Conservation (phyloP, 2,797 vertebrate species). For the Pyrocephalus nanus region DNA sequence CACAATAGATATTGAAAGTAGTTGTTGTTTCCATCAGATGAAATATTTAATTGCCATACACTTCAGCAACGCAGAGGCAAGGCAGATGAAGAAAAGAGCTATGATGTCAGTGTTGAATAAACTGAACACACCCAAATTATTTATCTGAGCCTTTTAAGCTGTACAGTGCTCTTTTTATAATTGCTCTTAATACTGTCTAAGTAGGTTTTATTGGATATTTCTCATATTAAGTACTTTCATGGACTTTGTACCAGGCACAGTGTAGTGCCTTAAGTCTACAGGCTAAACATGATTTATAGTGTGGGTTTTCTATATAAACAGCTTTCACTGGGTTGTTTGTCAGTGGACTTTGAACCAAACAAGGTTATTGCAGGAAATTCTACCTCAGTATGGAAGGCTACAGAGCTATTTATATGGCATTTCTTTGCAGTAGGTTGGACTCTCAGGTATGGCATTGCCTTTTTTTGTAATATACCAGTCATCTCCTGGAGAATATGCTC, state of each 20-base stretch:
- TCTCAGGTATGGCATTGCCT: background rate
- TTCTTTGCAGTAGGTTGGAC: constrained; percentile 25
- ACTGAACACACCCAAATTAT: background rate
- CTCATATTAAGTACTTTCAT: background rate
- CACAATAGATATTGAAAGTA: background rate
- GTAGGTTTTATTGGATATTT: constrained; percentile 37
- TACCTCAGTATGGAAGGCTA: background rate
- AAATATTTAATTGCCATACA: background rate
- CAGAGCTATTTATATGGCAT: constrained; percentile 48
- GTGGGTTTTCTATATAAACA: constrained; percentile 35
- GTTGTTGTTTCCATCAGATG: background rate
- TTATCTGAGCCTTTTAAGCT: background rate
- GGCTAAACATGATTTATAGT: constrained; percentile 1
- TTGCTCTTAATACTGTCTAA: constrained; percentile 27
- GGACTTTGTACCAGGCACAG: background rate
- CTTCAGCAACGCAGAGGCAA: background rate
- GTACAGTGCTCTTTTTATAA: background rate
- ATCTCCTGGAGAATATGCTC: background rate
- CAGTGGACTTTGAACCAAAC: constrained; percentile 23
- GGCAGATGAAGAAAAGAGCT: background rate
- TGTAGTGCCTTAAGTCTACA: background rate
- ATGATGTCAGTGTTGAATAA: background rate
- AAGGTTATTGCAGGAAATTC: constrained; percentile 52
- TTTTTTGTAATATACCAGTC: background rate
- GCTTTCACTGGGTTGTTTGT: constrained; percentile 11